Base-by-base conservation (phyloP, 2,797 vertebrate genomes). In the Amblyraja radiata region DNA sequence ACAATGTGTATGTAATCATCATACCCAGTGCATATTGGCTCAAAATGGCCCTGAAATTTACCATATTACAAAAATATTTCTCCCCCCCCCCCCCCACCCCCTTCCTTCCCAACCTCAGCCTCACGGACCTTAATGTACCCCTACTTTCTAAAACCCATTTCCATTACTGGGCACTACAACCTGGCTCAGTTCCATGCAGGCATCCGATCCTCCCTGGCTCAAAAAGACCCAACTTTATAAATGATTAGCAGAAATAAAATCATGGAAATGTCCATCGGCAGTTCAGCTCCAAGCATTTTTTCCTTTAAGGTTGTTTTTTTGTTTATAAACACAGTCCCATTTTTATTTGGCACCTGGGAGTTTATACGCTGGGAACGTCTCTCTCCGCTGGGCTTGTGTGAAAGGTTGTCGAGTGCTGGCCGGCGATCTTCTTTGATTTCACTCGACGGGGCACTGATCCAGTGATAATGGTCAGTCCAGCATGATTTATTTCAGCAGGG, bases 351-450 rank as follows among this genome's bases (percentile, higher is more conserved):
- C n/a, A 23, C 16, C 63, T 36, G 14, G 61, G 28, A 88, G 16
- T 7, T 68, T 68, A 88, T 88, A 5, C 61, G 8, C 16, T 8
- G 6, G 63, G n/a, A 46, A 32, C 36, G 61, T 88, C 36, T 65
- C 61, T 88, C 61, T 68, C n/a, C 46, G 46, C 46, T 46, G 46
- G 46, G 46, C 46, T 46, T 46, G 36, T 9, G n/a, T 32, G n/a
- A 88, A 16, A 88, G 68, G 65, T 36, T 68, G 61, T 32, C 36
- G 84, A 88, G n/a, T 36, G n/a, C 1, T 68, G 14, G 84, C 84
- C 84, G 36, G 84, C n/a, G 6, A 21, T 36, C 18, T 88, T 65
- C 84, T 88, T 88, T 88, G 84, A 88, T 88, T n/a, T 88, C 68
- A 88, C 63, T 88, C 61, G 7, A 88, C 61, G 14, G 28, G 68